phyloP scores from a whole-genome alignment of 2,888 invertebrate genomes.

The Agrypnus murinus region DNA sequence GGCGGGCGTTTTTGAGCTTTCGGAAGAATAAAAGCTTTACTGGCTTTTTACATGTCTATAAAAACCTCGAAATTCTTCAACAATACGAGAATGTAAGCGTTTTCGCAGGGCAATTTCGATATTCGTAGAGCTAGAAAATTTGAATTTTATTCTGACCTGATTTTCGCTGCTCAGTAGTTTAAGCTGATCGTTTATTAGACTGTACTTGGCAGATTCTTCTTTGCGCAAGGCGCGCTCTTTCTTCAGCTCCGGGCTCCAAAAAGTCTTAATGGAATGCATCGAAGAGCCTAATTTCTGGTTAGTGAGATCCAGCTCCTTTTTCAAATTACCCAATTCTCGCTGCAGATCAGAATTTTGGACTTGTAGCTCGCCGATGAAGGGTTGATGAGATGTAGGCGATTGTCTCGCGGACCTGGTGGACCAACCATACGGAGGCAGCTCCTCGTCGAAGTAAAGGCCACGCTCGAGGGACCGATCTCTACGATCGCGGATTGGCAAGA shows the following conservation, averaged over 20 bases:
- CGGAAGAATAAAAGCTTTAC: conserved; percentile 4
- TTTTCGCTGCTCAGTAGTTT: conserved; percentile 97
- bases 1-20: neutral
- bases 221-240: conserved; percentile 97
- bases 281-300: conserved; percentile 98
- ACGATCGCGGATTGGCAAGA: conserved; percentile 89
- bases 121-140: conserved; percentile 23
- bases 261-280: conserved; percentile 99
- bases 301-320: conserved; percentile 95
- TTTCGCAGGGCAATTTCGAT: neutral
- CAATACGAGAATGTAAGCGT: neutral
- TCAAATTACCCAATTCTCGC: conserved; percentile 91
- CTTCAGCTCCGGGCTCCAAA: conserved; percentile 99
- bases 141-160: conserved; percentile 79
- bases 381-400: conserved; percentile 80
- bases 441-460: conserved; percentile 81
- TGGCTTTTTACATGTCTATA: conserved; percentile 14
- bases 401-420: conserved; percentile 78
- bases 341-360: conserved; percentile 96
- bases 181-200: conserved; percentile 96
- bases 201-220: conserved; percentile 98
- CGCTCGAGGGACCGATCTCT: conserved; percentile 80
- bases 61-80: conserved; percentile 6
- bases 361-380: conserved; percentile 86
- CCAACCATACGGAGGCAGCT: conserved; percentile 65